phyloP scores from a whole-genome alignment of 2,797 vertebrate genomes.

The Periparus ater region DNA sequence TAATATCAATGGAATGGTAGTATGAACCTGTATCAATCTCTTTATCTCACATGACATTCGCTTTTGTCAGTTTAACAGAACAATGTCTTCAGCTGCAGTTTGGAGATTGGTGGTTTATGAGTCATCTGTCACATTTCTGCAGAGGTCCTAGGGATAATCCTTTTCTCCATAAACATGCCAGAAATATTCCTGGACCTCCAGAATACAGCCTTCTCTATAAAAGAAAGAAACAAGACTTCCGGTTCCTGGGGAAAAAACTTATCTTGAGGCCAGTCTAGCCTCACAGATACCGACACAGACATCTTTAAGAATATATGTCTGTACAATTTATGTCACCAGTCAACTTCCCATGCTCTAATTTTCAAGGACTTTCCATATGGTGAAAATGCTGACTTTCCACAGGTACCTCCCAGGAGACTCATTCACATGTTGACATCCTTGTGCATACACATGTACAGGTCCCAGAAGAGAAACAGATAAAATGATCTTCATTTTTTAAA shows the following conservation, averaged over 20 bases:
- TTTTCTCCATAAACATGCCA: background rate
- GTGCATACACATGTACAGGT: rapidly evolving
- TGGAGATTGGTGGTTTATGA: background rate
- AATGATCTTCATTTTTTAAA: background rate
- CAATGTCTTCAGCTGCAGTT: background rate
- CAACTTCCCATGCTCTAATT: background rate
- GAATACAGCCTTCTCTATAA: background rate
- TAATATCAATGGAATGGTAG: background rate
- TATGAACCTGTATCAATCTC: background rate
- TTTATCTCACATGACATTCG: background rate
- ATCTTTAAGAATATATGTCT: background rate
- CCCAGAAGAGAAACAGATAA: background rate
- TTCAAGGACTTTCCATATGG: background rate
- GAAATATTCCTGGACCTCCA: background rate
- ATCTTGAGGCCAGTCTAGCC: background rate
- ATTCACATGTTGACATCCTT: background rate
- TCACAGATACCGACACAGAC: background rate
- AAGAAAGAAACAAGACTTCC: background rate
- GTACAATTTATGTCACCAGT: background rate
- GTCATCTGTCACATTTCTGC: background rate
- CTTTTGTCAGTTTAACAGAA: background rate
- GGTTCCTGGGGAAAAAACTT: background rate
- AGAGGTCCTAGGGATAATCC: background rate
- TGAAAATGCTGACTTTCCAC: background rate
- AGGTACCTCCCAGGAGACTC: background rate